Conservation (phyloP, 1,140 invertebrate genomes). For the Bombus cullumanus region DNA sequence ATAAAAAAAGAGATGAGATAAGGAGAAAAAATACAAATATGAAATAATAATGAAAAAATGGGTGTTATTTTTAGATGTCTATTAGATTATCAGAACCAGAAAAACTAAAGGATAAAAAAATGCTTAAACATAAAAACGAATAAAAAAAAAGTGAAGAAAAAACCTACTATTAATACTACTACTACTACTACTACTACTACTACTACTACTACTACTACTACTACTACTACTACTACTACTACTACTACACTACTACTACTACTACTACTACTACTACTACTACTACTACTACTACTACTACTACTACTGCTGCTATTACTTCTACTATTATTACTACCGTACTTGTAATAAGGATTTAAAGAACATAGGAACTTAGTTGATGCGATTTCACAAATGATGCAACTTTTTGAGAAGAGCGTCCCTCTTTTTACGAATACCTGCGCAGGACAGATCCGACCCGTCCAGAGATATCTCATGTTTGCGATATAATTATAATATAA, state of each 20-base stretch:
- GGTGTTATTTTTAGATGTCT: constrained; percentile 82
- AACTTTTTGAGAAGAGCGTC: constrained; percentile 56
- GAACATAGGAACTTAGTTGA: constrained; percentile 72
- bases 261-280: constrained; percentile 72
- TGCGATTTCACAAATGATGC: constrained; percentile 63
- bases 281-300: constrained; percentile 54
- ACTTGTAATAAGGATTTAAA: constrained; percentile 75
- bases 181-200: constrained; percentile 56
- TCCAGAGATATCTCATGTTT: neutral
- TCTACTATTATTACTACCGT: constrained; percentile 66
- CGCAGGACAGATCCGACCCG: constrained; percentile 18
- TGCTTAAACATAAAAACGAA: constrained; percentile 75
- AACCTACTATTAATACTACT: constrained; percentile 74
- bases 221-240: constrained; percentile 68
- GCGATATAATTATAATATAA: no score
- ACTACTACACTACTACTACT: constrained; percentile 72
- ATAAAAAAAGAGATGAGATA: constrained; percentile 41
- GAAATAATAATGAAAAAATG: constrained; percentile 78
- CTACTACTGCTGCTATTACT: constrained; percentile 57
- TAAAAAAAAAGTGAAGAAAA: constrained; percentile 67
- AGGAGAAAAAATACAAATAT: constrained; percentile 73
- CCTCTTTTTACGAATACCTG: constrained; percentile 58
- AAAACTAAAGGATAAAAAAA: constrained; percentile 75
- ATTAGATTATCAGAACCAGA: constrained; percentile 79
- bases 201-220: constrained; percentile 62